These are phyloP conservation scores for Anguilla rostrata DNA, from an alignment of 2,113 vertebrate species.

Conservation along the genomic window DNA sequence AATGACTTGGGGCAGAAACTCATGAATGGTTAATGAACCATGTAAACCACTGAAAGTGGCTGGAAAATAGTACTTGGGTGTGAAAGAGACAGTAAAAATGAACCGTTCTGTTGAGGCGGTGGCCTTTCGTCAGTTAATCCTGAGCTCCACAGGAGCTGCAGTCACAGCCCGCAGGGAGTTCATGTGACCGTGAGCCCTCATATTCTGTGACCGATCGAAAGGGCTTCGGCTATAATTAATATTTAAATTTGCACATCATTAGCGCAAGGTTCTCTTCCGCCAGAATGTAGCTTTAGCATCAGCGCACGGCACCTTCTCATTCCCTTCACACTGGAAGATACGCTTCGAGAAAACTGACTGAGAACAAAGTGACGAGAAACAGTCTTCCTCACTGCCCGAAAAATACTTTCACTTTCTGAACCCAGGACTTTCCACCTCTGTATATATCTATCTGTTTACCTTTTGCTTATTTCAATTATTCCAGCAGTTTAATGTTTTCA, in stretches of 20 bases:
- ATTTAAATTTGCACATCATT: constrained; percentile 2
- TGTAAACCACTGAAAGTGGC: neutral
- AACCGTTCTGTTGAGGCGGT: neutral
- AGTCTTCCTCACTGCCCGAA: too few species aligned
- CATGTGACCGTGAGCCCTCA: neutral
- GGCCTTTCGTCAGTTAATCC: neutral
- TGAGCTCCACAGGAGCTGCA: neutral
- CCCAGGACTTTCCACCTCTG: too few species aligned
- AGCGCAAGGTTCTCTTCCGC: neutral
- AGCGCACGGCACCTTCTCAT: neutral
- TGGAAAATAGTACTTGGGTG: neutral
- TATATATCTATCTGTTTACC: neutral
- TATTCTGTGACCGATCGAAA: neutral
- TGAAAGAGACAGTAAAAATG: neutral
- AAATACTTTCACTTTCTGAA: too few species aligned
- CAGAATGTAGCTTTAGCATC: neutral
- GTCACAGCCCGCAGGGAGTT: neutral
- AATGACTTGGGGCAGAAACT: neutral
- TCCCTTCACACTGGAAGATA: neutral
- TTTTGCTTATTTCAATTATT: neutral
- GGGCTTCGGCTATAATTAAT: neutral
- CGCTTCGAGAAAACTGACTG: too few species aligned
- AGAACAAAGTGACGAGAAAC: too few species aligned
- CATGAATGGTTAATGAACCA: neutral
- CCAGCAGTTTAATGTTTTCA: neutral